A percentile compares a stretch with the other conserved stretches of the same genome.
Evolutionary conservation across 2,888 invertebrate species (phyloP).

Genomic region (Metallyticus violacea): DNA sequence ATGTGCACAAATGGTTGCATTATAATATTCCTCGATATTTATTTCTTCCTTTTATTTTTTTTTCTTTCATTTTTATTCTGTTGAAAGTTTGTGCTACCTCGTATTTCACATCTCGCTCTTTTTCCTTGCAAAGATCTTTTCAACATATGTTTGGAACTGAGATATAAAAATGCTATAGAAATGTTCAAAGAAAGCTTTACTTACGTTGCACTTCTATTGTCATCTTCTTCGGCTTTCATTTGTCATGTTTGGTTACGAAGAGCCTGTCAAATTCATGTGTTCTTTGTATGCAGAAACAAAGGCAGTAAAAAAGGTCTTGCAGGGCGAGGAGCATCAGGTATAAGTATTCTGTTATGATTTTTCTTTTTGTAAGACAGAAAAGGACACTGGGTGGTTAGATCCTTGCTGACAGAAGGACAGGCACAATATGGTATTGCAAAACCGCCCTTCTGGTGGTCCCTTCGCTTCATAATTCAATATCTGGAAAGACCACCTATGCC

Average conservation of each 20-base stretch:
- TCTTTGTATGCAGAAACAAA: neutral
- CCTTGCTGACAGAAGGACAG: neutral
- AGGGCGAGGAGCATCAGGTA: neutral
- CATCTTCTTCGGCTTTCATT: neutral
- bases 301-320: neutral
- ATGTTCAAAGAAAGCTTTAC: neutral
- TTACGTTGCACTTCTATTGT: neutral
- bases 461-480: constrained; percentile 23
- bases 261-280: neutral
- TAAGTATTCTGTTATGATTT: neutral
- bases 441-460: constrained; percentile 4
- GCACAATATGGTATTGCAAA: neutral
- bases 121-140: neutral
- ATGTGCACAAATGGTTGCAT: too few species aligned
- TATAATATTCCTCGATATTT: too few species aligned
- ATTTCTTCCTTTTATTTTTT: neutral
- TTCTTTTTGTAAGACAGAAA: neutral
- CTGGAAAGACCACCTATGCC: neutral
- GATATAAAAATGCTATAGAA: neutral
- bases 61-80: neutral
- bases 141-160: neutral
- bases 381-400: neutral
- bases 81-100: neutral
- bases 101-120: neutral
- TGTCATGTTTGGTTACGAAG: neutral